Evolutionary conservation across 2,113 vertebrate genomes (phyloP).

Genomic region (Phoxinus phoxinus): DNA sequence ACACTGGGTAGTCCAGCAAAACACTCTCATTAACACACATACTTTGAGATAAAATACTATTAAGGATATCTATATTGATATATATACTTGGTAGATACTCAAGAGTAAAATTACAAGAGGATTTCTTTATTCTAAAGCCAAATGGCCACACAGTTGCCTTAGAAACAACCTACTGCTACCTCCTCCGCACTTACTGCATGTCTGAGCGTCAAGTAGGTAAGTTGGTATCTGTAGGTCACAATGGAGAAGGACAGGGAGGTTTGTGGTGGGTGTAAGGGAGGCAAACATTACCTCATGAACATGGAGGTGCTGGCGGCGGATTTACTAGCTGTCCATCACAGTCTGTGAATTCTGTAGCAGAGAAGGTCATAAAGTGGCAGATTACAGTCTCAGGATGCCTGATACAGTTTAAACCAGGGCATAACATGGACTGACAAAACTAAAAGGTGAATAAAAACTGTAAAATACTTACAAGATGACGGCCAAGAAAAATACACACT

Average conservation of each 20-base stretch:
- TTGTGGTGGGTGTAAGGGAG: constrained; percentile 7
- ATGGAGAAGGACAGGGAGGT: background rate
- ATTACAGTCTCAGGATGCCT: constrained; percentile 8
- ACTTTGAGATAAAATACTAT: background rate
- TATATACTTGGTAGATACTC: background rate
- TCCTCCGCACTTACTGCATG: background rate
- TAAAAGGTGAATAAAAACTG: background rate
- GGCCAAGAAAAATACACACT: background rate
- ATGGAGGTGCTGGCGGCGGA: constrained; percentile 54
- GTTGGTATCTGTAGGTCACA: background rate
- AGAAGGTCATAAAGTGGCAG: constrained; percentile 42
- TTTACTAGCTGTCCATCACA: constrained; percentile 15
- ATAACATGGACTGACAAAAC: background rate
- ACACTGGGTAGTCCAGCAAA: background rate
- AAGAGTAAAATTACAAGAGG: background rate
- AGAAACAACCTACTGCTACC: background rate
- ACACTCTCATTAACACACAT: background rate
- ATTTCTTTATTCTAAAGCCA: background rate
- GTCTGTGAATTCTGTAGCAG: background rate
- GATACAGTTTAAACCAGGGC: background rate
- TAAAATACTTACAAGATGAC: background rate
- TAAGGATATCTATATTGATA: background rate
- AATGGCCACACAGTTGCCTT: background rate
- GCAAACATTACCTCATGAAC: constrained; percentile 66
- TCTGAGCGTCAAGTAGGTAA: background rate